phyloP scores from a whole-genome alignment of 2,888 invertebrate genomes.

The Troilus luridus region DNA sequence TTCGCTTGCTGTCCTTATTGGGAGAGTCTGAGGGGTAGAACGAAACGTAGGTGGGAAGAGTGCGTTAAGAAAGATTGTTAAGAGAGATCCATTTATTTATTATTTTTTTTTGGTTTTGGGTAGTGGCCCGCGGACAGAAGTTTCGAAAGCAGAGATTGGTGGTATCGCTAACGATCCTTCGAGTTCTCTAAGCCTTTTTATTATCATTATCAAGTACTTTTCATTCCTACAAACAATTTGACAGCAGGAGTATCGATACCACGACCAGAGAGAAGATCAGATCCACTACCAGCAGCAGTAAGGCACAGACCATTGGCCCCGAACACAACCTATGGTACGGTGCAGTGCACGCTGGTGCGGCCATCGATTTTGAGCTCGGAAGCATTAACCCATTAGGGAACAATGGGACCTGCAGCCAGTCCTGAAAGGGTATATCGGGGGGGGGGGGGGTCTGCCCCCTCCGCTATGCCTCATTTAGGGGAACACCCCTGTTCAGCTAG shows the following conservation, averaged over 20 bases:
- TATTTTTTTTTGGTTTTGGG: too few relatives aligned
- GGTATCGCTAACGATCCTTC: too few relatives aligned
- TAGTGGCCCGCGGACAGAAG: too few relatives aligned
- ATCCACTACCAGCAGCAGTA: neutral
- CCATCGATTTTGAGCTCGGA: neutral
- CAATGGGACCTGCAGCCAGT: neutral
- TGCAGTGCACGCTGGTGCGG: neutral
- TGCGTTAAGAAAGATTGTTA: too few relatives aligned
- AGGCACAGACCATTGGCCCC: neutral
- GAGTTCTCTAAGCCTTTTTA: too few relatives aligned
- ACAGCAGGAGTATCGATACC: neutral
- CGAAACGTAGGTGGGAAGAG: too few relatives aligned
- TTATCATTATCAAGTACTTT: too few relatives aligned
- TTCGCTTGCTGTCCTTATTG: too few relatives aligned
- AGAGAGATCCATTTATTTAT: too few relatives aligned
- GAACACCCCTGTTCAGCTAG: neutral
- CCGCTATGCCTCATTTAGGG: neutral
- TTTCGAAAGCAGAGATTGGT: too few relatives aligned
- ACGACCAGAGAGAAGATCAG: neutral
- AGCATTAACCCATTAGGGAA: conserved; percentile 25
- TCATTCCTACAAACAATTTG: neutral
- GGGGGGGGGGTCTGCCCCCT: neutral
- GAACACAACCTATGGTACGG: neutral
- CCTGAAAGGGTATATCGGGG: neutral
- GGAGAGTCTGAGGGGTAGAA: too few relatives aligned